phyloP scores from a whole-genome alignment of 2,888 invertebrate genomes.

The Chymomyza procnemis region DNA sequence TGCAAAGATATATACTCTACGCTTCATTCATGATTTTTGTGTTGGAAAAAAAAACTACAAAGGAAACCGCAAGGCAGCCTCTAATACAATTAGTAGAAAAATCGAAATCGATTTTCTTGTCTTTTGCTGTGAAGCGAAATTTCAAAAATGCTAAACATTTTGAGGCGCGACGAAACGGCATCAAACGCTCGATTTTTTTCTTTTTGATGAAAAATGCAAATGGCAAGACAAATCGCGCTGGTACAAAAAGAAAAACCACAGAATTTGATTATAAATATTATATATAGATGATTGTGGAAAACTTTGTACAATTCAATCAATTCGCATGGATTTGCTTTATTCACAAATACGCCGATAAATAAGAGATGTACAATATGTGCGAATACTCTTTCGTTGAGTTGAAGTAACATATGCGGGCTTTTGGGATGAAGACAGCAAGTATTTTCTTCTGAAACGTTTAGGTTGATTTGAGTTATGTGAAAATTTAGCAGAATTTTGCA shows the following conservation, averaged over 20 bases:
- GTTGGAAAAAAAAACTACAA: slow-evolving; percentile 4
- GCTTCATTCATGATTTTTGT: neutral
- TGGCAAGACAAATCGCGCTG: slow-evolving; percentile 14
- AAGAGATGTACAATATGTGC: neutral
- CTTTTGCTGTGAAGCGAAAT: slow-evolving; percentile 9
- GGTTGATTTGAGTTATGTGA: too few relatives aligned
- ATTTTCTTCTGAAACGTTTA: too few relatives aligned
- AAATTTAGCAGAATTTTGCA: too few relatives aligned
- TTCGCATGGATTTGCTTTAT: slow-evolving; percentile 36
- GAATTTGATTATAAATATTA: slow-evolving; percentile 58
- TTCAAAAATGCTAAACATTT: neutral
- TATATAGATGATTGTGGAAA: slow-evolving; percentile 47
- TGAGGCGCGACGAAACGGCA: neutral
- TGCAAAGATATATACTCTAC: neutral
- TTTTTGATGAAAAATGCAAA: slow-evolving; percentile 1
- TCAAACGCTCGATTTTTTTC: neutral
- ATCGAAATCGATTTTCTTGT: slow-evolving; percentile 58
- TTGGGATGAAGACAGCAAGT: too few relatives aligned
- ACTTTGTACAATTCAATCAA: slow-evolving; percentile 70
- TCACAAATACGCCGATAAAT: neutral
- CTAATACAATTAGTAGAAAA: slow-evolving; percentile 52
- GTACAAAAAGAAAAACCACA: slow-evolving; percentile 53
- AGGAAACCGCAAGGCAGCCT: slow-evolving; percentile 10
- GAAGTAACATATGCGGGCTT: too few relatives aligned
- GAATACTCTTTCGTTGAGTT: neutral